These are phyloP conservation scores for Thymelicus sylvestris DNA, from an alignment of 2,888 invertebrate genomes.

Conservation along the genomic window DNA sequence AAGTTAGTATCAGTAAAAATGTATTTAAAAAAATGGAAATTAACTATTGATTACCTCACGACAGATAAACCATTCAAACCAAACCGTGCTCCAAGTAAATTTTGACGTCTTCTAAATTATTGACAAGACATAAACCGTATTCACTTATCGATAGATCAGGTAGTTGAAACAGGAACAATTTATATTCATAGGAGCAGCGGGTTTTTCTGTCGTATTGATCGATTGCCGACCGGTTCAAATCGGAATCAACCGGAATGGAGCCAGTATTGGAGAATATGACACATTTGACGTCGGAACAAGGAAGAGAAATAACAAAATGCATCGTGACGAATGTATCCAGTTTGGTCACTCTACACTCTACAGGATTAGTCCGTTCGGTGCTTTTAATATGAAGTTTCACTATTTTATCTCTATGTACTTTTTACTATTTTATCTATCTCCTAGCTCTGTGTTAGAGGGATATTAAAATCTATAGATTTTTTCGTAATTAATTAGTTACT, in stretches of 20 bases:
- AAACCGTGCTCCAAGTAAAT: no score
- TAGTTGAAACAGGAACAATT: slow-evolving; percentile 34
- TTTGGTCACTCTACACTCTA: slow-evolving; percentile 7
- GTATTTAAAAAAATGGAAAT: no score
- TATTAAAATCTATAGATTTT: no score
- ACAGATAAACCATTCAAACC: no score
- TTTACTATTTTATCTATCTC: no score
- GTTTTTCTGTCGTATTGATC: slow-evolving; percentile 29
- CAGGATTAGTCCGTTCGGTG: slow-evolving; percentile 8
- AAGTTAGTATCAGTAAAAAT: no score
- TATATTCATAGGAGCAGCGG: slow-evolving; percentile 23
- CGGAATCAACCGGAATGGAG: neutral
- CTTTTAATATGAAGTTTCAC: neutral
- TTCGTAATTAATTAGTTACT: no score
- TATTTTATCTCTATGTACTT: neutral
- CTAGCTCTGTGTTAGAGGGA: no score
- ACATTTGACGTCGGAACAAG: slow-evolving; percentile 32
- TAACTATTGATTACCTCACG: no score
- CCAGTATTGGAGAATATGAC: slow-evolving; percentile 32
- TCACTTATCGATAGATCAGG: slow-evolving; percentile 29
- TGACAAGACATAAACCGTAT: slow-evolving; percentile 24
- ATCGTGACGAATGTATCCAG: slow-evolving; percentile 15
- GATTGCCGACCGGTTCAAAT: slow-evolving; percentile 16
- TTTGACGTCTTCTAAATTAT: neutral
- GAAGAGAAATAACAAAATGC: slow-evolving; percentile 28